These are phyloP conservation scores for Meandrina meandrites DNA, from an alignment of 92 coral and sea anemone genomes.

Conservation along the genomic window DNA sequence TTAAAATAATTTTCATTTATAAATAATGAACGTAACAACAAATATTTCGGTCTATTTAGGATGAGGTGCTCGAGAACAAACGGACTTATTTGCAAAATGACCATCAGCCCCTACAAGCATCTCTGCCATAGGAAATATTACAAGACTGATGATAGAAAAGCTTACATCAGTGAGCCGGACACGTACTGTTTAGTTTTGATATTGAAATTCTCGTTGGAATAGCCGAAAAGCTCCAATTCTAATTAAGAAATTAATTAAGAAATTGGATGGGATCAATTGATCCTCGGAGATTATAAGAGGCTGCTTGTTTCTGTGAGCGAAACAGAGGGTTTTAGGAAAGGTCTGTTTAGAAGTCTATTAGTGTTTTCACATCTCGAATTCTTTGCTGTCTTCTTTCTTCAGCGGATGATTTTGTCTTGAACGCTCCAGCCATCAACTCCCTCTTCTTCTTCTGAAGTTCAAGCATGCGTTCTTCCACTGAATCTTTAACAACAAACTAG, in stretches of 20 bases:
- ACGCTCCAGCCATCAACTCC: slow-evolving; percentile 80
- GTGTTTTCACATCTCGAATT: slow-evolving; percentile 65
- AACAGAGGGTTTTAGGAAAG: neutral
- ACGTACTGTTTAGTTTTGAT: neutral
- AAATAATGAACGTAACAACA: neutral
- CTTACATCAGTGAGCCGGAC: neutral
- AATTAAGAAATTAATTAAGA: neutral
- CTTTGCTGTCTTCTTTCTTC: slow-evolving; percentile 75
- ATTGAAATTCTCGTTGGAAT: neutral
- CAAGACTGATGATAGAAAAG: neutral
- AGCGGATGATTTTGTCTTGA: slow-evolving; percentile 71
- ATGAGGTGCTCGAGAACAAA: neutral
- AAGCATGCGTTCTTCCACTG: slow-evolving; percentile 86
- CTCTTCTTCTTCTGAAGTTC: slow-evolving; percentile 83
- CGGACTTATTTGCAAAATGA: neutral
- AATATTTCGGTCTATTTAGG: neutral
- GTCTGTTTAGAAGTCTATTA: slow-evolving; percentile 60
- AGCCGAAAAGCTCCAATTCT: neutral
- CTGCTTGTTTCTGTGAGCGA: neutral
- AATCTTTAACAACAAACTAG: slow-evolving; percentile 78
- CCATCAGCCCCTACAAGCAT: neutral
- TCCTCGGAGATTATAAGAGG: neutral
- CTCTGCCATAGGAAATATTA: neutral
- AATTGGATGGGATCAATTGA: neutral
- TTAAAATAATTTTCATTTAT: neutral